Evolutionary conservation across 23 tunicate species (phyloP).

Genomic region (Halocynthia roretzi): DNA sequence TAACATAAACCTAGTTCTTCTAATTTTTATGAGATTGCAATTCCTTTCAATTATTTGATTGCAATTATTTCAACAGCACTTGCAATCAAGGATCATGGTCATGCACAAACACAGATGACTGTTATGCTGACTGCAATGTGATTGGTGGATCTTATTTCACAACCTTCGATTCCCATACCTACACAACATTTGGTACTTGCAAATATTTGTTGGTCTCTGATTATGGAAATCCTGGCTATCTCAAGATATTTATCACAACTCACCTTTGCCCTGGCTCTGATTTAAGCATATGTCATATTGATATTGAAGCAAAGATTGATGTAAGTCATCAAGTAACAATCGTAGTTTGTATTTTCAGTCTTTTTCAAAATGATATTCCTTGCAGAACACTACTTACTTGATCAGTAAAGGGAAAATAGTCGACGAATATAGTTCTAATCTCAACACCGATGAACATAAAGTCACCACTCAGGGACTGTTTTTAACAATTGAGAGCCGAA

Average conservation of each 20-base stretch:
- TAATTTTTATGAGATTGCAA: too few species aligned
- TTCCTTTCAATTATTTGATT: too few species aligned
- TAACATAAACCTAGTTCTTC: too few species aligned
- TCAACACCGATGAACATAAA: neutral
- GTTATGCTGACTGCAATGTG: constrained; percentile 18
- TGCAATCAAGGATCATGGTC: constrained; percentile 34
- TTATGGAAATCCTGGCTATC: neutral
- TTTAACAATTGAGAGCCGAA: constrained; percentile 19
- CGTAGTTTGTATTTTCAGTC: neutral
- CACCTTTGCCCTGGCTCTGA: neutral
- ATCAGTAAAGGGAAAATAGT: neutral
- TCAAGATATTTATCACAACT: constrained; percentile 1
- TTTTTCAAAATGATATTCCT: neutral
- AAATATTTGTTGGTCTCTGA: constrained; percentile 3
- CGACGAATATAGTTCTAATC: neutral
- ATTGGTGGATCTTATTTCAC: constrained; percentile 23
- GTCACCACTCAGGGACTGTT: constrained; percentile 35
- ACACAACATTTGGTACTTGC: constrained; percentile 7
- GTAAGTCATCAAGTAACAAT: neutral
- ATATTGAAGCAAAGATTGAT: neutral
- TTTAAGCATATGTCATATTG: neutral
- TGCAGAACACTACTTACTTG: constrained; percentile 2
- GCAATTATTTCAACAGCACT: constrained; percentile 12
- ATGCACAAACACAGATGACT: constrained; percentile 20
- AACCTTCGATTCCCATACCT: constrained; percentile 21